Base-by-base conservation (phyloP, 1,140 invertebrate species). In the Atta colombica region DNA sequence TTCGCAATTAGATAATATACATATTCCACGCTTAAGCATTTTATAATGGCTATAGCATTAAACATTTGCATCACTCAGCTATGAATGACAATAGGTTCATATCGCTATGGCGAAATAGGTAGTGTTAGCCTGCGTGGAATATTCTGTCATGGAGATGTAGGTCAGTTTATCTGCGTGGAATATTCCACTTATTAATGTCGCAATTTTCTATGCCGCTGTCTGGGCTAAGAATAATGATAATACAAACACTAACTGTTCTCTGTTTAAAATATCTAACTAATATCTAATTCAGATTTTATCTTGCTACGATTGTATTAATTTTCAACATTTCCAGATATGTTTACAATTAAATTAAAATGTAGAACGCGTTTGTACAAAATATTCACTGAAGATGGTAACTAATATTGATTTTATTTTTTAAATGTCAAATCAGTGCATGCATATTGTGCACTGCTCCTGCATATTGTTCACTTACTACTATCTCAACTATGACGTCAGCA, bases 61-160 rank as follows among this genome's bases (percentile, higher is more conserved):
- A 84, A 84, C 28, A 84, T 84, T 84, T 84, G 80, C 80, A 75
- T 84, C 80, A 25, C 8, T 14, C 25, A 21, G 69, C 80, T 61
- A 84, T 84, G 69, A 84, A 84, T 84, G 80, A 74, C 80, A 84
- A 84, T 84, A 39, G 39, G 69, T 84, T 84, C 55, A 84, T 84
- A 84, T 74, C 80, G 18, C 69, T n/a, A 84, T 84, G 28, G 80
- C 3, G 21, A 69, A 84, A 84, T 75, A 61, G 68, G 80, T 84
- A 16, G 71, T 25, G 69, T 61, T 74, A 61, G 69, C 25, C 25
- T 61, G 69, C 69, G 55, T 39, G 68, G 39, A 84, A 84, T 84
- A 75, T 61, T 84, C 69, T 84, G 58, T 69, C 69, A 75, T 75
- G 80, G 60, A 51, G 39, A 84, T 84, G 55, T 84, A 63, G 80